Percentiles rank a stretch among this genome's conserved stretches.
These are phyloP conservation scores for Hypomecis punctinalis DNA, from an alignment of 2,888 invertebrate genomes.

Conservation along the genomic window DNA sequence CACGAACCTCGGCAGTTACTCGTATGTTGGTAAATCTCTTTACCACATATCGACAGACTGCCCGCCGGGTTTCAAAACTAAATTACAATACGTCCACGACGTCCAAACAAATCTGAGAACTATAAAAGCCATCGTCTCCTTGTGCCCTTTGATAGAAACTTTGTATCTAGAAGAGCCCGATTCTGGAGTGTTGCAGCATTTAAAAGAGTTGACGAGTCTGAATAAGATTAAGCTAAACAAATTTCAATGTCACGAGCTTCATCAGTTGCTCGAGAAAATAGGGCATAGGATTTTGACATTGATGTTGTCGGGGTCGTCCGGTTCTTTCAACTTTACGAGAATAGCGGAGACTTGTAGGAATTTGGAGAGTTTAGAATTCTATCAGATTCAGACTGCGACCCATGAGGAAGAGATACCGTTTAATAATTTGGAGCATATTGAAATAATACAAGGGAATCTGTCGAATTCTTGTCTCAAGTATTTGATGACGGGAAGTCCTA, in stretches of 20 bases:
- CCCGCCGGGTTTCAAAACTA: conserved; percentile 84
- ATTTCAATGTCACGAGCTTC: conserved; percentile 86
- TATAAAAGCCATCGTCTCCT: conserved; percentile 84
- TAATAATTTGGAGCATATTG: conserved; percentile 86
- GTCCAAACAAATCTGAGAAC: conserved; percentile 85
- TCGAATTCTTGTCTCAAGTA: conserved; percentile 84
- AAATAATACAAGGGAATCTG: conserved; percentile 88
- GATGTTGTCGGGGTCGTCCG: conserved; percentile 85
- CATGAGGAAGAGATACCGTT: conserved; percentile 84
- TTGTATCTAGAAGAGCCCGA: conserved; percentile 88
- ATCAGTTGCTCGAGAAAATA: conserved; percentile 82
- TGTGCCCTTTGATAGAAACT: conserved; percentile 87
- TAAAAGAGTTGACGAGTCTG: conserved; percentile 78
- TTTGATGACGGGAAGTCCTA: conserved; percentile 86
- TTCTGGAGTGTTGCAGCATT: conserved; percentile 77
- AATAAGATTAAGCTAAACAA: conserved; percentile 86
- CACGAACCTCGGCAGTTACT: conserved; percentile 87
- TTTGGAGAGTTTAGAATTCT: conserved; percentile 87
- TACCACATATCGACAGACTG: conserved; percentile 83
- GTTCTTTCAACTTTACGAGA: conserved; percentile 85
- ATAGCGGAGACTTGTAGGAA: conserved; percentile 86
- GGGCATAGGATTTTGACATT: conserved; percentile 83
- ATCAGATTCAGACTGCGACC: conserved; percentile 86
- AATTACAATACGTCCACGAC: conserved; percentile 88
- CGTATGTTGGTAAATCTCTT: conserved; percentile 87